Base-by-base conservation (phyloP, 2,113 vertebrate genomes). In the Leucoraja erinaceus region DNA sequence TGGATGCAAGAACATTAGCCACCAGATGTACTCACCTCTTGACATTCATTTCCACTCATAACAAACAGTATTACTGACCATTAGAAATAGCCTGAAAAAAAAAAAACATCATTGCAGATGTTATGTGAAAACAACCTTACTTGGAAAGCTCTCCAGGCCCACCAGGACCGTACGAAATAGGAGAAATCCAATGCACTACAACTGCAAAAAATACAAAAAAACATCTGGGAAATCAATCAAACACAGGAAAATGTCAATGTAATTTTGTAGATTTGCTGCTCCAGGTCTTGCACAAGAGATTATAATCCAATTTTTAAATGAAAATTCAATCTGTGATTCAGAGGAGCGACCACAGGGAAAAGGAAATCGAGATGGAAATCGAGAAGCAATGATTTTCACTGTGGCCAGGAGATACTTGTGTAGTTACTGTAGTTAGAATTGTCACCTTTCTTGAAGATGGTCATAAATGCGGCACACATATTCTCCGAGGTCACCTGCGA, bases 171-270 rank as follows among this genome's bases (percentile, higher is more conserved):
- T 47, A 54, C 38, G 33, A 20, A 91, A 54, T 91, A 91, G 54
- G 68, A 11, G 38, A 91, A 74, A 9, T 74, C 11, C 54, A 25
- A 54, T 11, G 22, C 68, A 72, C 31, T 38, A 54, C 20, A 72
- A 16, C 4, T 28, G 59, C 7, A 18, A 91, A 91, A 91, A 28
- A 10, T n/a, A 31, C 33, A 1, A 72, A 47, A 8, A 16, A 4
- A 38, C 66, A 74, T 91, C 90, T 91, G 90, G 68, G 72, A 72
- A 91, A 91, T 54, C 33, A 91, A 25, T 91, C 31, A 91, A 72
- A 6, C 8, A 72, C 70, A 54, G 90, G 20, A 54, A 74, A 14
- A 70, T 91, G 6, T 31, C 20, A 74, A 3, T 47, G 68, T 54
- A 31, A 74, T 54, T 68, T 38, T 14, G 38, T 54, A 5, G 90